phyloP scores from a whole-genome alignment of 2,888 invertebrate species.

The Cheilosia impressa region DNA sequence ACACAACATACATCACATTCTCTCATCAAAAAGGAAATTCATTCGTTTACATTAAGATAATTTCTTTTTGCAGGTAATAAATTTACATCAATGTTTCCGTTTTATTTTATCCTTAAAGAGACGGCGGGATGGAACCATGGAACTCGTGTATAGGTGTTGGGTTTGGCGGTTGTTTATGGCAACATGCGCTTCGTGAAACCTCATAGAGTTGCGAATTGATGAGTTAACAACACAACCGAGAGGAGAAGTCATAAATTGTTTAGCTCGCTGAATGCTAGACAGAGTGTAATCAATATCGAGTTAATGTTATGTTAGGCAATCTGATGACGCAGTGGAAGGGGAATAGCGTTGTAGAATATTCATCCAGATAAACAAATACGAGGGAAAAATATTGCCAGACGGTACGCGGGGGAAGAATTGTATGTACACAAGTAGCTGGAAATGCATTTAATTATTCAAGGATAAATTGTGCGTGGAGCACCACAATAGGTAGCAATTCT shows the following conservation, averaged over 20 bases:
- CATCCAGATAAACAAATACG: conserved; percentile 35
- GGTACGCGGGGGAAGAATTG: conserved; percentile 61
- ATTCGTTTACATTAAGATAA: conserved; percentile 74
- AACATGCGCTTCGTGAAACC: conserved; percentile 21
- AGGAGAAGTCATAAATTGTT: conserved; percentile 66
- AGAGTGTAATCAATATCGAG: conserved; percentile 63
- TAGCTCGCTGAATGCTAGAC: conserved; percentile 29
- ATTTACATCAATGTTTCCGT: conserved; percentile 74
- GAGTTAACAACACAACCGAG: conserved; percentile 69
- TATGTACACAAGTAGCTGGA: conserved; percentile 27
- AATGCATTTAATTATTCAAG: background rate
- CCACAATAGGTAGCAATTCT: conserved; percentile 56
- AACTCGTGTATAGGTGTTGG: background rate
- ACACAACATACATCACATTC: conserved; percentile 51
- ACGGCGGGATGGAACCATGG: background rate
- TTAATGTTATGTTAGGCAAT: conserved; percentile 70
- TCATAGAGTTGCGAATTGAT: conserved; percentile 57
- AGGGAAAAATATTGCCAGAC: conserved; percentile 26
- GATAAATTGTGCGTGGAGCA: background rate
- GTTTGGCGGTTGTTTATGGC: conserved; percentile 44
- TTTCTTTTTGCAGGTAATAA: conserved; percentile 74
- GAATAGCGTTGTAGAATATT: background rate
- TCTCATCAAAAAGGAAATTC: conserved; percentile 69
- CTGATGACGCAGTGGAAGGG: conserved; percentile 37
- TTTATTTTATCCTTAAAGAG: conserved; percentile 51